These are phyloP conservation scores for Callopanchax toddi DNA, from an alignment of 2,113 vertebrate genomes.

Conservation along the genomic window DNA sequence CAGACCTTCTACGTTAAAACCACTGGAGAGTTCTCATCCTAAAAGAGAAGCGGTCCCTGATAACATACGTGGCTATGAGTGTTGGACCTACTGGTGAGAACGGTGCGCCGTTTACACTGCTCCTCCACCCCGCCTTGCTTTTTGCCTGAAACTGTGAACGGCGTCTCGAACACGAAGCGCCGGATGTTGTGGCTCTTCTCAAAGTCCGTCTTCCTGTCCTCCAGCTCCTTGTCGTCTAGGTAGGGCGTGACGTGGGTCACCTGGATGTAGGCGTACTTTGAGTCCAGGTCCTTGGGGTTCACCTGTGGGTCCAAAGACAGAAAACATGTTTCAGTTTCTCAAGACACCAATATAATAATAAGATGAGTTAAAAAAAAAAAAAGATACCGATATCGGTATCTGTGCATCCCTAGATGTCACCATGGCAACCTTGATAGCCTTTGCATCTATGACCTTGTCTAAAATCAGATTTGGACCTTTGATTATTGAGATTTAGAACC, in stretches of 20 bases:
- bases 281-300: slow-evolving; percentile 96
- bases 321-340: neutral
- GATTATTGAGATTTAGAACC: too few species aligned
- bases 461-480: too few species aligned
- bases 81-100: slow-evolving; percentile 88
- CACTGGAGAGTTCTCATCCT: too few species aligned
- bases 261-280: slow-evolving; percentile 96
- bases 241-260: slow-evolving; percentile 93
- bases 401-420: too few species aligned
- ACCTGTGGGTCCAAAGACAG: slow-evolving; percentile 77
- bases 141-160: slow-evolving; percentile 93
- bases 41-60: neutral
- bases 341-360: too few species aligned
- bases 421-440: too few species aligned
- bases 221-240: slow-evolving; percentile 95
- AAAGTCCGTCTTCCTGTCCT: slow-evolving; percentile 94
- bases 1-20: too few species aligned
- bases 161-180: slow-evolving; percentile 96
- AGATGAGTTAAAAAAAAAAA: too few species aligned
- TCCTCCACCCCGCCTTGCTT: slow-evolving; percentile 94
- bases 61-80: neutral
- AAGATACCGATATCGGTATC: too few species aligned
- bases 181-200: slow-evolving; percentile 96
- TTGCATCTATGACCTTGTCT: too few species aligned
- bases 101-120: slow-evolving; percentile 92